A percentile compares a stretch with the other conserved stretches of the same genome.
Conservation (phyloP, 2,888 invertebrate genomes). For the Eupelmus urozonus region DNA sequence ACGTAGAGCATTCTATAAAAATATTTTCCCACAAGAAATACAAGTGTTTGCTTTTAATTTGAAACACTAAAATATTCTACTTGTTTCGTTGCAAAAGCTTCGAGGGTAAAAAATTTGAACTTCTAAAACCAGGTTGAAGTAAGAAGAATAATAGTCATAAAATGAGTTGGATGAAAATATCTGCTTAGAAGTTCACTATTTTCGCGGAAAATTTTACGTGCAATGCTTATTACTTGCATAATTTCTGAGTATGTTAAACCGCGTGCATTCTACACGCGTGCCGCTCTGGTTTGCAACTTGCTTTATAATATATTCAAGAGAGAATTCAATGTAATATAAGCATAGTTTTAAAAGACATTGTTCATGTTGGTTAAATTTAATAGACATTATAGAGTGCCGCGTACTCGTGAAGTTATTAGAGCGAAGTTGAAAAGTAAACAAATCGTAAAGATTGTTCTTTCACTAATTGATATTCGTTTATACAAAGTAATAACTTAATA, state of each 20-base stretch:
- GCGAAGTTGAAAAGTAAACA: not conserved
- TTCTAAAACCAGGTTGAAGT: not conserved
- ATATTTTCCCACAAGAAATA: too few relatives aligned
- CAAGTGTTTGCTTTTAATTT: too few relatives aligned
- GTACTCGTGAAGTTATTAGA: too few relatives aligned
- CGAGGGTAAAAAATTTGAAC: too few relatives aligned
- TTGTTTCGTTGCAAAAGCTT: too few relatives aligned
- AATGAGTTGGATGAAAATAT: constrained; percentile 6
- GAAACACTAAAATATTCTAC: not conserved
- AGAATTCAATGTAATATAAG: not conserved
- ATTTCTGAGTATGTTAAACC: constrained; percentile 28
- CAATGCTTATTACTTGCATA: constrained; percentile 27
- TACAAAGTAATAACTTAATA: too few relatives aligned
- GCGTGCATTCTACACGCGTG: not conserved
- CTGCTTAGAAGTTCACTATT: constrained; percentile 9
- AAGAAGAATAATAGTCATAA: not conserved
- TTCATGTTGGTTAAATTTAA: constrained; percentile 3
- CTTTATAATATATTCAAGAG: constrained; percentile 15
- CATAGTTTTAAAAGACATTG: constrained; percentile 1
- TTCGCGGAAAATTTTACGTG: constrained; percentile 3
- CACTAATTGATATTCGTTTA: too few relatives aligned
- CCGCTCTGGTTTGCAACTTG: not conserved
- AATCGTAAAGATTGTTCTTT: too few relatives aligned
- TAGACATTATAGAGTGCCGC: too few relatives aligned
- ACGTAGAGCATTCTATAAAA: too few relatives aligned